Evolutionary conservation across 1,140 invertebrate species (phyloP), one percentile per base, ranked within the genome.

Genomic region (Drosophila leontia): DNA sequence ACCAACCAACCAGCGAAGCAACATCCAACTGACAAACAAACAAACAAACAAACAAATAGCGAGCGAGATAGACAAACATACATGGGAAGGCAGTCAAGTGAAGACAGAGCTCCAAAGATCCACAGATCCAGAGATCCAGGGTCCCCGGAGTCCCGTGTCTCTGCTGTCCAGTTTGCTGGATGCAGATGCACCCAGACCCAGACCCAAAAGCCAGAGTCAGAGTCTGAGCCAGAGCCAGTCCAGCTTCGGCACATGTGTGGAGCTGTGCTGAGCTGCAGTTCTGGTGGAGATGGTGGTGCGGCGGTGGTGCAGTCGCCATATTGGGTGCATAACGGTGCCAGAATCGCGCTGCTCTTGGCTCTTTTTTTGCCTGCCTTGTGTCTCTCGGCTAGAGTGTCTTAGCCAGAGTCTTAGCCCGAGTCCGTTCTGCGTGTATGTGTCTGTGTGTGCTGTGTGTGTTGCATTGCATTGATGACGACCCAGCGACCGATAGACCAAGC

Each of bases 271-370:
- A 57, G 55, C 37, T 56, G 61, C 62, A 15, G 50, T 23, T 37
- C 53, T 59, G 42, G 44, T 34, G n/a, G 59, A 45, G 48, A 19
- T 32, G n/a, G 26, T 29, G 9, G 37, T 56, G 35, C 53, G 17
- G 55, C 51, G 47, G 68, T 51, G 68, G 64, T 71, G 42, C 42
- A 80, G 69, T 75, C 82, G 86, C 85, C 85, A 90, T 90, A 90
- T 90, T 90, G 85, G 85, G 85, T 87, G 78, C 82, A 90, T 90
- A 90, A 90, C 85, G 85, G 85, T 90, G 85, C 85, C 78, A 90
- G 84, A 90, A 90, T 90, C 85, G 85, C 85, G 85, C 81, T 91
- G 82, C 78, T 91, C 82, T 85, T 88, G 53, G 35, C 53, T 56
- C 35, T 56, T 56, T 55, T 55, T 55, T 23, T 56, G 19, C 26